These are phyloP conservation scores for Todiramphus saurophagus DNA, from an alignment of 2,113 vertebrate genomes.

Conservation along the genomic window DNA sequence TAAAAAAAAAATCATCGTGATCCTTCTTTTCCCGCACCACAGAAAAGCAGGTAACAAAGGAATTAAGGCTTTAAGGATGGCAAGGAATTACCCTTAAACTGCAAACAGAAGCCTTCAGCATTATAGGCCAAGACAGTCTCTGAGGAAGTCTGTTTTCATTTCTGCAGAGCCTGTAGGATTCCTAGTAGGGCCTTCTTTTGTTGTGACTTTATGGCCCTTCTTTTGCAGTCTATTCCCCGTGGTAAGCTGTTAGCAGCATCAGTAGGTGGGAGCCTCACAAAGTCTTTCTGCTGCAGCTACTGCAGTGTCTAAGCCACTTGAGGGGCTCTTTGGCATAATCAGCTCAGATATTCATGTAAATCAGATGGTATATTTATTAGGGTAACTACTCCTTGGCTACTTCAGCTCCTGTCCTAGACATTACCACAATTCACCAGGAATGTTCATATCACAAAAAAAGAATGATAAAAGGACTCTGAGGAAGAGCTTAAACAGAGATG, in stretches of 20 bases:
- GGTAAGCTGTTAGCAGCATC: not conserved
- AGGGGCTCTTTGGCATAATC: not conserved
- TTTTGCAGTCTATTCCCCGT: not conserved
- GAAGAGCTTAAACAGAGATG: not conserved
- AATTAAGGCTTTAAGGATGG: not conserved
- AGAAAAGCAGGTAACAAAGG: not conserved
- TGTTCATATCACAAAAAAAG: not conserved
- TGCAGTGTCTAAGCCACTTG: not conserved
- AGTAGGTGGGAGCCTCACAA: accelerated
- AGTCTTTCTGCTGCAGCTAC: not conserved
- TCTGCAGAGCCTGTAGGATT: not conserved
- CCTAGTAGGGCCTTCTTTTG: not conserved
- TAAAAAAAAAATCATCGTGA: not conserved
- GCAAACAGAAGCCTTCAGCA: not conserved
- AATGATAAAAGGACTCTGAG: not conserved
- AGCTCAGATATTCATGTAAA: not conserved
- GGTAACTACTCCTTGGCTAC: not conserved
- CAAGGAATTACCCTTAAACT: not conserved
- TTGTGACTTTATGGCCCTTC: not conserved
- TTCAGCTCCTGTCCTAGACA: not conserved
- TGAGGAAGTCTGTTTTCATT: not conserved
- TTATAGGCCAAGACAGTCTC: not conserved
- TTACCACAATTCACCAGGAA: not conserved
- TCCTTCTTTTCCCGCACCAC: not conserved
- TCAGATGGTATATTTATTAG: not conserved